Evolutionary conservation across 2,888 invertebrate species (phyloP), one percentile per base, ranked within the genome.

Genomic region (Volucella zonaria): DNA sequence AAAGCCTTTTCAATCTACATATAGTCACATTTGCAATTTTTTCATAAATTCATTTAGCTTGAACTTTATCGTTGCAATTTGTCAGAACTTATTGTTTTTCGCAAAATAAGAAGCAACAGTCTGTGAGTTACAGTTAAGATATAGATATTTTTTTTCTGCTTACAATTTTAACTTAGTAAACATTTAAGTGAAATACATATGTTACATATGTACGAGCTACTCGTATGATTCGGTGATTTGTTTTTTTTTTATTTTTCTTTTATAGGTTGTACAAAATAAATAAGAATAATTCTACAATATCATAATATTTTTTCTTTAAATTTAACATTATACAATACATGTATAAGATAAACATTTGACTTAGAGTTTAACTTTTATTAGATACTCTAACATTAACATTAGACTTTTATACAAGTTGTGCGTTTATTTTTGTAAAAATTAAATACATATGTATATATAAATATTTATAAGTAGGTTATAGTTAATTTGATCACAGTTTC

Each of bases 401-500:
- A 62, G 31, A 58, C 31, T 52, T 49, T 42, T 70, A 45, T 67
- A 73, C 67, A 80, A 73, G 43, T 45, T 61, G 42, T 10, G 3
- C 3, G 23, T 31, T 31, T 31, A 6, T 31, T 31, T 31, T 31
- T 31, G 31, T 31, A 6, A 31, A 31, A 9, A 38, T 54, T 54
- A 54, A 52, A 45, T 61, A 68, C 31, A 31, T 59, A 8, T 54
- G 43, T 38, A 23, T 38, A 49, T 47, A 1, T 9, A 31, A 47
- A 47, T 58, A 49, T 40, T 43, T 62, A 31, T 31, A 31, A 31
- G 31, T 31, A 31, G 31, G 31, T 31, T 6, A 31, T 31, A 31
- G 31, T 31, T 15, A 43, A 42, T 42, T 64, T 59, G 40, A 83
- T 83, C 83, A 83, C 79, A 83, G 80, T 80, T 83, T 70, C 64